Conservation (phyloP, 2,888 invertebrate species). For the Muscina levida region DNA sequence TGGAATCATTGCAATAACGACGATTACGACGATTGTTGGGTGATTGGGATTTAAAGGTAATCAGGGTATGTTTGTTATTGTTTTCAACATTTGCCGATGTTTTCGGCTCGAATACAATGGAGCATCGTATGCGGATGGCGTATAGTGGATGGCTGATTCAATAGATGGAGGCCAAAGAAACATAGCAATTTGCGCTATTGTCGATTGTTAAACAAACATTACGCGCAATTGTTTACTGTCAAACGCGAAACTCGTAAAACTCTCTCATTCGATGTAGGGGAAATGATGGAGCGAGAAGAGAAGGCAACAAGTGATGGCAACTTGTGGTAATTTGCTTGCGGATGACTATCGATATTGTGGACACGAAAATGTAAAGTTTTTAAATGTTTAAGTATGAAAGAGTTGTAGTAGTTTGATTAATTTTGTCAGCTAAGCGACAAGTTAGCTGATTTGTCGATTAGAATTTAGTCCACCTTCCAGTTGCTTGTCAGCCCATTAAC, state of each 20-base stretch:
- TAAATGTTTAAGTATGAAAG: no score
- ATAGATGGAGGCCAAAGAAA: slow-evolving; percentile 36
- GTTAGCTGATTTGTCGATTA: no score
- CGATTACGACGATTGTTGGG: slow-evolving; percentile 47
- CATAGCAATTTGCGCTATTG: slow-evolving; percentile 68
- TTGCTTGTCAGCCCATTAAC: no score
- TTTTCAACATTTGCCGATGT: neutral
- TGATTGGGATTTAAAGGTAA: slow-evolving; percentile 64
- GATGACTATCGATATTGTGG: no score
- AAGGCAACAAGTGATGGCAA: neutral
- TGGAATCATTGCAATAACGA: slow-evolving; percentile 57
- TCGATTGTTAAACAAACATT: slow-evolving; percentile 67
- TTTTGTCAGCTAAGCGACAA: no score
- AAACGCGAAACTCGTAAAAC: slow-evolving; percentile 62
- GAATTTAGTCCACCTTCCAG: no score
- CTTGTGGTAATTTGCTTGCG: no score
- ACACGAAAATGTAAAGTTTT: no score
- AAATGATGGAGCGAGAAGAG: neutral
- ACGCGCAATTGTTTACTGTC: slow-evolving; percentile 68
- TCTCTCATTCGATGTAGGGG: slow-evolving; percentile 48
- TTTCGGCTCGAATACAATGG: slow-evolving; percentile 53
- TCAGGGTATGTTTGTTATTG: slow-evolving; percentile 43
- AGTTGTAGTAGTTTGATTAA: no score
- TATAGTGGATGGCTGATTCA: neutral
- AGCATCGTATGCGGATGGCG: neutral